Evolutionary conservation across 2,797 vertebrate species (phyloP), one percentile per base, ranked within the genome.

Genomic region (Scleropages formosus): DNA sequence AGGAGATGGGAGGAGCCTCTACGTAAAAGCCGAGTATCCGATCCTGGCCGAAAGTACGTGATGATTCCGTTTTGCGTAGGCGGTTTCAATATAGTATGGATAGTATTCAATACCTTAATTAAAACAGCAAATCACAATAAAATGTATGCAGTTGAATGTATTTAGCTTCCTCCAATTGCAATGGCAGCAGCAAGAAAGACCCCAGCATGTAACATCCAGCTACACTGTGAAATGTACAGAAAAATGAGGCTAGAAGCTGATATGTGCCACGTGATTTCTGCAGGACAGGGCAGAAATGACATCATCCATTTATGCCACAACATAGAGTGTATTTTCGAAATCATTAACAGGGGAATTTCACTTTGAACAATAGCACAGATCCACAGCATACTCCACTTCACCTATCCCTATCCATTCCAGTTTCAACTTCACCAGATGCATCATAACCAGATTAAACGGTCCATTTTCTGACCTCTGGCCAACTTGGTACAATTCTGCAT

Each of bases 221-320:
- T n/a, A n/a, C n/a, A n/a, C n/a, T n/a, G n/a, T n/a, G n/a, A n/a
- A n/a, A n/a, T n/a, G n/a, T n/a, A n/a, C n/a, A n/a, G n/a, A n/a
- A n/a, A 16, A 8, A 51, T 15, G 20, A 69, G 20, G 47, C 20
- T 24, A n/a, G n/a, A n/a, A n/a, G 44, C 66, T n/a, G 49, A 11
- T 49, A 44, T 59, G 53, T 58, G 15, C 26, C 67, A 60, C 56
- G 69, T 39, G 74, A 75, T 47, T 68, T 67, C 53, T 87, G 88
- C 82, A 85, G 84, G 84, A 87, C 87, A 59, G 31, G n/a, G 39
- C 65, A 67, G 39, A 75, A 74, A 69, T 68, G 62, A 69, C 73
- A 74, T 62, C 77, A 49, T 44, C 74, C 77, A 74, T 74, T 74
- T 73, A 73, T 69, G 59, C 44, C 53, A 64, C 59, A n/a, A n/a